Percentiles rank a stretch among this genome's conserved stretches.
phyloP scores from a whole-genome alignment of 2,797 vertebrate genomes.

The Triplophysa yarkandensis region DNA sequence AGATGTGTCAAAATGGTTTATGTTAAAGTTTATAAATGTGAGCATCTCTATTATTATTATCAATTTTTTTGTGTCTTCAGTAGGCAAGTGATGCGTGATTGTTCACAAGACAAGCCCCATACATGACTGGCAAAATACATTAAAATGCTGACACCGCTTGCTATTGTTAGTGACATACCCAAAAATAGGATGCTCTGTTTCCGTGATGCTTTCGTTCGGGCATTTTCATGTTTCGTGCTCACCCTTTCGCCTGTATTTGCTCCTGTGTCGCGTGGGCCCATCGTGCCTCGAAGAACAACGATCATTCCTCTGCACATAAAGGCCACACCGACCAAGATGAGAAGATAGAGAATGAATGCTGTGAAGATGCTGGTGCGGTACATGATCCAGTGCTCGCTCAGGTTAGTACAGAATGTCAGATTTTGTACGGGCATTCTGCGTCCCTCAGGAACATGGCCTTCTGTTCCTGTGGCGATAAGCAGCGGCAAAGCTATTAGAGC shows the following conservation, averaged over 20 bases:
- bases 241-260: not conserved
- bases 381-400: slow-evolving; percentile 82
- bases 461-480: slow-evolving; percentile 83
- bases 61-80: too few species aligned
- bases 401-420: slow-evolving; percentile 89
- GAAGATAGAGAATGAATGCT: slow-evolving; percentile 83
- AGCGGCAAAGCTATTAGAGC: slow-evolving; percentile 84
- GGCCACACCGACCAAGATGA: slow-evolving; percentile 80
- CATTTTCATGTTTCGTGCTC: slow-evolving; percentile 70
- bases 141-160: too few species aligned
- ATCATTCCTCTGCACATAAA: slow-evolving; percentile 94
- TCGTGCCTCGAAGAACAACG: slow-evolving; percentile 70
- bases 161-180: slow-evolving; percentile 78
- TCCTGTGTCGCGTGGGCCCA: slow-evolving; percentile 55
- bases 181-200: slow-evolving; percentile 92
- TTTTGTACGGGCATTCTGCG: slow-evolving; percentile 65
- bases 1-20: too few species aligned
- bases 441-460: slow-evolving; percentile 71
- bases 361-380: slow-evolving; percentile 85
- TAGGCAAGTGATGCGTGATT: too few species aligned
- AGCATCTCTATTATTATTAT: too few species aligned
- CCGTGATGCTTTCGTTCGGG: slow-evolving; percentile 76
- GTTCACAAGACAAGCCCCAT: too few species aligned
- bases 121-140: too few species aligned
- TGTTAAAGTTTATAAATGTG: too few species aligned